Evolutionary conservation across 2,888 invertebrate species (phyloP).

Genomic region (Nephrocerus scutellatus): DNA sequence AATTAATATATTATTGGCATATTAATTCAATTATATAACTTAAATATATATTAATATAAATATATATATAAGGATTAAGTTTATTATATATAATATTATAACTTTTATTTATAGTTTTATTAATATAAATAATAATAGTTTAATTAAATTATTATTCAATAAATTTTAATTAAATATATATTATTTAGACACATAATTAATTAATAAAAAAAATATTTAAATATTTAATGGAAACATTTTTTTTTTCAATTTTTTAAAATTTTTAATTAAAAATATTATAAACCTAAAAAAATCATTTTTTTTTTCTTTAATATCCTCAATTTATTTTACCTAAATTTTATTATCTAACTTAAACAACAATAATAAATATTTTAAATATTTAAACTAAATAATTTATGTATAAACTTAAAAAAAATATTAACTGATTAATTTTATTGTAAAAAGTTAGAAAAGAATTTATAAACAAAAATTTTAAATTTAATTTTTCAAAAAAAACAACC

Average conservation of each 20-base stretch:
- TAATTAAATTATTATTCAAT: conserved; percentile 17
- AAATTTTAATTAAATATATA: conserved; percentile 14
- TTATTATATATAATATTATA: conserved; percentile 16
- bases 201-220: conserved; percentile 11
- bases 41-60: too few species aligned
- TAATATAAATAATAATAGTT: conserved; percentile 9
- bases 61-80: conserved; percentile 13
- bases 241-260: conserved; percentile 10
- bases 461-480: too few species aligned
- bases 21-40: too few species aligned
- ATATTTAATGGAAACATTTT: conserved; percentile 10
- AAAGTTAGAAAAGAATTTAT: too few species aligned
- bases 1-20: too few species aligned
- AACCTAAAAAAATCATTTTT: conserved; percentile 15
- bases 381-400: conserved; percentile 1
- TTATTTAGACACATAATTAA: conserved; percentile 13
- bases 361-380: too few species aligned
- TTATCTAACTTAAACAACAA: too few species aligned
- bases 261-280: conserved; percentile 13
- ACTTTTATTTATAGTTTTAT: conserved; percentile 3
- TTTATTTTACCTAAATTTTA: too few species aligned
- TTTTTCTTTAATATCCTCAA: too few species aligned
- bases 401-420: conserved; percentile 7
- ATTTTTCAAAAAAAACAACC: too few species aligned
- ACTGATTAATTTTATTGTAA: conserved; percentile 7